Conservation (phyloP, 2,888 invertebrate genomes). For the Campoplex nolae region DNA sequence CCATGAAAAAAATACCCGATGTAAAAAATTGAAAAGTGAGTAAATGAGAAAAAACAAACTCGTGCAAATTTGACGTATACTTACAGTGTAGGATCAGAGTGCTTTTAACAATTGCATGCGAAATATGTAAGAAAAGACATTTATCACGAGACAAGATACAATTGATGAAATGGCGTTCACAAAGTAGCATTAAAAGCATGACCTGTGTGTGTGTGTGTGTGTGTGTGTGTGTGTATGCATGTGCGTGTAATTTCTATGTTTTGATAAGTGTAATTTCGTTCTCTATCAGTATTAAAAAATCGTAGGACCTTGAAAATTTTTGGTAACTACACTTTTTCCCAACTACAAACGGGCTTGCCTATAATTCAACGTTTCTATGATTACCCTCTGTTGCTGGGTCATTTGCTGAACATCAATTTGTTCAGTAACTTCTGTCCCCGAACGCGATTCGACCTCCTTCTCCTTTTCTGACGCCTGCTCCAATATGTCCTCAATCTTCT, state of each 20-base stretch:
- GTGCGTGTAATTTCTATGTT: neutral
- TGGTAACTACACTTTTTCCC: neutral
- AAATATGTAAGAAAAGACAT: slow-evolving; percentile 21
- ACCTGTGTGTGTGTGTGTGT: slow-evolving; percentile 27
- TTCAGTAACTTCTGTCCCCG: slow-evolving; percentile 76
- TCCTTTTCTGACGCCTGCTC: slow-evolving; percentile 76
- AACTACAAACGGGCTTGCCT: slow-evolving; percentile 55
- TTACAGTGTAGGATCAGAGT: slow-evolving; percentile 59
- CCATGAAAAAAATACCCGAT: neutral
- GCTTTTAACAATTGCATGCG: slow-evolving; percentile 40
- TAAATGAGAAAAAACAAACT: slow-evolving; percentile 7
- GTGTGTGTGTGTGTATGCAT: neutral
- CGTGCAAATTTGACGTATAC: slow-evolving; percentile 38
- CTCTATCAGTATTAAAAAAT: slow-evolving; percentile 8
- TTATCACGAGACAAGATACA: slow-evolving; percentile 35
- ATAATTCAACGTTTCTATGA: slow-evolving; percentile 70
- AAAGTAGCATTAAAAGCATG: slow-evolving; percentile 55
- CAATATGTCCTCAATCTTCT: slow-evolving; percentile 80
- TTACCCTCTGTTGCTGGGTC: slow-evolving; percentile 83
- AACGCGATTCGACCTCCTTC: slow-evolving; percentile 76
- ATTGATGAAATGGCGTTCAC: slow-evolving; percentile 59
- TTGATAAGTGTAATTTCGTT: slow-evolving; percentile 1
- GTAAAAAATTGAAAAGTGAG: slow-evolving; percentile 2
- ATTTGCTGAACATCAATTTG: slow-evolving; percentile 77
- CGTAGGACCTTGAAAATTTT: neutral